Evolutionary conservation across 1,140 invertebrate genomes (phyloP).

Genomic region (Neotoxoptera formosana): DNA sequence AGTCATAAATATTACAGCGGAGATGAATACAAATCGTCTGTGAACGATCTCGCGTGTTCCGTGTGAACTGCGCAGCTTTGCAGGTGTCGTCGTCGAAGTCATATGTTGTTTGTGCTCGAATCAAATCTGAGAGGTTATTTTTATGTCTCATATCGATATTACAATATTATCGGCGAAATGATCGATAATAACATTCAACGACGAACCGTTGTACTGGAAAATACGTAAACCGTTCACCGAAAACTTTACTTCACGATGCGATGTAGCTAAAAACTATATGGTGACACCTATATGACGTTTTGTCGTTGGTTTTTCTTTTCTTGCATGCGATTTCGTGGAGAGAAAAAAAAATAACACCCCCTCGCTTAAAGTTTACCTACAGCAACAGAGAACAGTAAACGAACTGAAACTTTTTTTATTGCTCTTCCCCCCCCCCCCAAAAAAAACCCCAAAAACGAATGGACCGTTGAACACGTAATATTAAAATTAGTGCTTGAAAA

Average conservation of each 20-base stretch:
- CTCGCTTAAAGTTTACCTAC: too few relatives aligned
- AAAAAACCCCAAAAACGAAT: too few relatives aligned
- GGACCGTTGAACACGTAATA: too few relatives aligned
- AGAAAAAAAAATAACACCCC: not conserved
- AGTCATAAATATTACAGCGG: not conserved
- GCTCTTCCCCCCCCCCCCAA: too few relatives aligned
- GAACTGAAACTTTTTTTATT: too few relatives aligned
- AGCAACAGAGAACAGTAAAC: rapidly evolving
- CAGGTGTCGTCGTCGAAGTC: not conserved
- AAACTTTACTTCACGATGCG: not conserved
- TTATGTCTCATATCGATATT: not conserved
- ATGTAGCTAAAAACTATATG: not conserved
- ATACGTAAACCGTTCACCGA: not conserved
- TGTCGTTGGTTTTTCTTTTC: too few relatives aligned
- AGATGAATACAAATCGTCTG: not conserved
- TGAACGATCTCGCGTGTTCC: not conserved
- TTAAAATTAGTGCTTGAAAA: too few relatives aligned
- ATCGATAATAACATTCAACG: not conserved
- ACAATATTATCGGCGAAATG: too few relatives aligned
- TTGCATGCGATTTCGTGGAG: not conserved
- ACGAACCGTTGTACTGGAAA: not conserved
- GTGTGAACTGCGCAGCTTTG: not conserved
- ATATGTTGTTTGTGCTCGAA: not conserved
- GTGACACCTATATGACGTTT: not conserved
- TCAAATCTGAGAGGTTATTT: not conserved